Percentiles rank a stretch among this genome's conserved stretches.
Evolutionary conservation across 2,888 invertebrate species (phyloP).

Genomic region (Epistrophe grossulariae): DNA sequence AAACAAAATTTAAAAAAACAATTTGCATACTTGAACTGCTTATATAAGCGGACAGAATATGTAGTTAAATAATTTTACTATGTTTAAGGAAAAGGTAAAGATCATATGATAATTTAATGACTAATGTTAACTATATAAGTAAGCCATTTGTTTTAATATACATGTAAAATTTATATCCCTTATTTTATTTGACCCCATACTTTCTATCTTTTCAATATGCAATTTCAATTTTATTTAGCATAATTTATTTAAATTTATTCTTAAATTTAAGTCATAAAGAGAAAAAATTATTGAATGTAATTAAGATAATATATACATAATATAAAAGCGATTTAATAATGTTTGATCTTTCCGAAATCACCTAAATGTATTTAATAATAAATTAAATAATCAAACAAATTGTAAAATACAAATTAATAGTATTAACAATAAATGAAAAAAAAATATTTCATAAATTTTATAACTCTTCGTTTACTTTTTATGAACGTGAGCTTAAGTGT

Average conservation of each 20-base stretch:
- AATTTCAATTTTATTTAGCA: conserved; percentile 58
- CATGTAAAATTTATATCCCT: conserved; percentile 29
- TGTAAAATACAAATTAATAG: conserved; percentile 66
- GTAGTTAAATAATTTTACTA: not conserved
- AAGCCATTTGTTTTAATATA: conserved; percentile 40
- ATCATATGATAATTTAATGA: conserved; percentile 2
- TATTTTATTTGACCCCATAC: conserved; percentile 4
- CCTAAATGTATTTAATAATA: conserved; percentile 40
- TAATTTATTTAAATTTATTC: conserved; percentile 65
- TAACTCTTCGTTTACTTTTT: conserved; percentile 19
- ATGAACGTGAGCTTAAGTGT: too few species aligned
- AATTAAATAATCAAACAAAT: conserved; percentile 45
- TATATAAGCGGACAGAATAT: not conserved
- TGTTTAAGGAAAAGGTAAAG: conserved; percentile 3
- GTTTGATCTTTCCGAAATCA: conserved; percentile 25
- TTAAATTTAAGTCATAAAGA: conserved; percentile 49
- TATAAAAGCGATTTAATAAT: conserved; percentile 13
- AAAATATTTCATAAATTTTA: conserved; percentile 73
- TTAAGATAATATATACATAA: conserved; percentile 30
- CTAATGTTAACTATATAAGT: conserved; percentile 34
- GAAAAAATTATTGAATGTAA: conserved; percentile 36
- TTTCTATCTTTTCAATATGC: conserved; percentile 12
- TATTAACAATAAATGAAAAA: conserved; percentile 33
- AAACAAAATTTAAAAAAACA: conserved; percentile 22
- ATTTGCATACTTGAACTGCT: conserved; percentile 14